Base-by-base conservation (phyloP, 2,797 vertebrate species). In the Spinibarbus caldwelli region DNA sequence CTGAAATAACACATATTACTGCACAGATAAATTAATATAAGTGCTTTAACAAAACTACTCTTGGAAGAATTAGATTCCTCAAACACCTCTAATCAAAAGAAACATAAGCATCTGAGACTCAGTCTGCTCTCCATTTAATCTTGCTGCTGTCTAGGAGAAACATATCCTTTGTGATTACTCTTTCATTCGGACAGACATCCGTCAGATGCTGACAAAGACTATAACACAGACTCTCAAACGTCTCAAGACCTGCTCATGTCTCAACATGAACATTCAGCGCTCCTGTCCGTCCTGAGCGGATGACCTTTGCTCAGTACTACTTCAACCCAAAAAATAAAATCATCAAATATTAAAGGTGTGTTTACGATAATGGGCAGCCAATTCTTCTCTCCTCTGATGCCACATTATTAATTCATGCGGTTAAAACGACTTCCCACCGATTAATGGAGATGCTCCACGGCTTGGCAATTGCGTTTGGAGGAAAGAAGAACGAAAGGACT, bases 361-460 rank as follows among this genome's bases (percentile, higher is more conserved):
- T 95, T 96, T 96, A 95, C 94, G 95, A 95, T 96, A 95, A 95
- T 94, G 93, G 95, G 90, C 92, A 95, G 92, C 93, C 92, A 90
- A 91, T 93, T 94, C 93, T 93, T 94, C 92, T 92, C 92, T 93
- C 91, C 91, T 93, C 90, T 90, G 87, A 93, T 93, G 91, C 94
- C 92, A 41, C 95, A 96, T 96, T 95, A 96, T 95, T 96, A 95
- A 96, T 96, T 96, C 95, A 96, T 96, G 93, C 92, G 92, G 95
- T 96, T 96, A 96, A 96, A 96, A 95, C 94, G 94, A 95, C 95
- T 96, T 96, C 96, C 94, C 95, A 93, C 92, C 90, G 94, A 95
- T 96, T 95, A 96, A 96, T 95, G 95, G 94, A 94, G 93, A 93
- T 93, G 89, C 93, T 90, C 89, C 92, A 87, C 88, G 89, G 92